phyloP scores from a whole-genome alignment of 2,113 vertebrate species.

The Jaculus jaculus region DNA sequence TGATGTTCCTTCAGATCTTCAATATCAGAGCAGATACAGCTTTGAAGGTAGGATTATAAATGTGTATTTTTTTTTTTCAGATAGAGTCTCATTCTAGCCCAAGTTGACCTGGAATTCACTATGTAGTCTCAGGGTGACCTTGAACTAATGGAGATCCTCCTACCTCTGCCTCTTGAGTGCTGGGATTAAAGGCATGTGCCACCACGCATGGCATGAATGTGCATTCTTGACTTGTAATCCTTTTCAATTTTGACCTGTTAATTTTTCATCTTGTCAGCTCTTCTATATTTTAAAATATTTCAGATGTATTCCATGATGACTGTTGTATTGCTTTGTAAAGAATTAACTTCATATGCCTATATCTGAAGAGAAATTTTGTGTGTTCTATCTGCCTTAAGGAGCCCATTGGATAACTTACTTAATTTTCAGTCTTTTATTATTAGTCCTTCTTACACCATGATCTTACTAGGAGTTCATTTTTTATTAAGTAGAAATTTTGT shows the following conservation, averaged over 20 bases:
- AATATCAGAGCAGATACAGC: not conserved
- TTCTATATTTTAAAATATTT: not conserved
- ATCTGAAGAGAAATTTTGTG: not conserved
- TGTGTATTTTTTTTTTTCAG: not conserved
- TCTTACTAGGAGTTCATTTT: not conserved
- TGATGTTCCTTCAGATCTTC: not conserved
- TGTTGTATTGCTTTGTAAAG: not conserved
- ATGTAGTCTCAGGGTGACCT: too few relatives aligned
- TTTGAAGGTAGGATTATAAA: not conserved
- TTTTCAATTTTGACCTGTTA: not conserved
- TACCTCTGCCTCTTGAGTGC: too few relatives aligned
- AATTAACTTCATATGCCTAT: not conserved
- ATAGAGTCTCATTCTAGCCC: too few relatives aligned
- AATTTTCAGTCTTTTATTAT: not conserved
- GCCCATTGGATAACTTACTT: not conserved
- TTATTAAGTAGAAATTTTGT: too few relatives aligned
- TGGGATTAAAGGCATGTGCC: too few relatives aligned
- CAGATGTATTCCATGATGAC: not conserved
- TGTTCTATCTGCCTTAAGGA: not conserved
- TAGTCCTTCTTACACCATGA: not conserved
- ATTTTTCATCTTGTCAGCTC: not conserved
- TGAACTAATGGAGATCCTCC: too few relatives aligned
- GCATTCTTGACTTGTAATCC: not conserved
- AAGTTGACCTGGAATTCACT: too few relatives aligned
- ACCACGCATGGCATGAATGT: too few relatives aligned